Conservation (phyloP, 2,888 invertebrate species). For the Dione vanillae region DNA sequence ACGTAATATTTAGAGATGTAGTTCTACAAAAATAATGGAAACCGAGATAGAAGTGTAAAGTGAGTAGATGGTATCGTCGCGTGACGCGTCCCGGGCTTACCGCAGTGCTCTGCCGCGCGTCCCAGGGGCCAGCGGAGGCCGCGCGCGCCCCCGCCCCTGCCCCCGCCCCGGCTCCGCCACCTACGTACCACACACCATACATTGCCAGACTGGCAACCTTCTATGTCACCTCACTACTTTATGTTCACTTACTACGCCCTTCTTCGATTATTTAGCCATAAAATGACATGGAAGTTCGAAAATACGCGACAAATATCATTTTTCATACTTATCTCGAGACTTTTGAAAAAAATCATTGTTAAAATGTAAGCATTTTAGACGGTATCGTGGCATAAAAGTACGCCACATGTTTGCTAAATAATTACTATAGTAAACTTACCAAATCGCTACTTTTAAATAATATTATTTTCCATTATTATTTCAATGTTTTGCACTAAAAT, state of each 20-base stretch:
- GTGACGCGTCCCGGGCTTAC: slow-evolving; percentile 77
- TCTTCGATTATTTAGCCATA: neutral
- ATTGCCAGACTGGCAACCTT: slow-evolving; percentile 53
- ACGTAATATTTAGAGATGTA: slow-evolving; percentile 74
- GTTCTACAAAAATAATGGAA: slow-evolving; percentile 79
- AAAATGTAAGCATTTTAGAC: neutral
- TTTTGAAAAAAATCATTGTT: slow-evolving; percentile 4
- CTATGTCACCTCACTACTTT: slow-evolving; percentile 24
- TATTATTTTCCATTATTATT: neutral
- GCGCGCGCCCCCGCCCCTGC: slow-evolving; percentile 59
- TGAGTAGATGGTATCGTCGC: slow-evolving; percentile 71
- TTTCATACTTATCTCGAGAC: neutral
- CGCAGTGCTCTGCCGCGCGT: slow-evolving; percentile 75
- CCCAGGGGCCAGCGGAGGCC: slow-evolving; percentile 74
- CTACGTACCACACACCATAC: slow-evolving; percentile 80
- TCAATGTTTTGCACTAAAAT: neutral
- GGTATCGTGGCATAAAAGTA: neutral
- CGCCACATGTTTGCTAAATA: neutral
- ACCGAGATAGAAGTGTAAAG: slow-evolving; percentile 72
- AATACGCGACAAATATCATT: neutral
- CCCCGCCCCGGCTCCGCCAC: slow-evolving; percentile 79
- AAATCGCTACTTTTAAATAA: neutral
- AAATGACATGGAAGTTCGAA: slow-evolving; percentile 8
- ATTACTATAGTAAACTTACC: neutral
- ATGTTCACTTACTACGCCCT: slow-evolving; percentile 4